These are phyloP conservation scores for Hydrotaea diabolus DNA, from an alignment of 2,888 invertebrate species.

Conservation along the genomic window DNA sequence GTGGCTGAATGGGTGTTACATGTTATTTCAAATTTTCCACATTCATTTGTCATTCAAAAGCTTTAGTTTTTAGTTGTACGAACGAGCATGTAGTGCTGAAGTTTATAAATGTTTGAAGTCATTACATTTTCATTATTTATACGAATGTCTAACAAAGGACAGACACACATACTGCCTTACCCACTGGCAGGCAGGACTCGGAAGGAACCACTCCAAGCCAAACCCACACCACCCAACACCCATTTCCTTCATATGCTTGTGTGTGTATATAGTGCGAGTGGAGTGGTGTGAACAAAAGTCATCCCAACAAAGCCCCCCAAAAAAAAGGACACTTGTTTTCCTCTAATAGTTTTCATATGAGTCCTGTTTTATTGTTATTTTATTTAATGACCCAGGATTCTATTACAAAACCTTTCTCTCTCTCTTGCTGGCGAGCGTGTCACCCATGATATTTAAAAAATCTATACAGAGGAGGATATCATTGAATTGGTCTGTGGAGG, in stretches of 20 bases:
- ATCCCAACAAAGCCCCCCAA: background rate
- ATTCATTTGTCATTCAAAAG: slow-evolving; percentile 78
- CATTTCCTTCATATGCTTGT: slow-evolving; percentile 46
- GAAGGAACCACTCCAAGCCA: background rate
- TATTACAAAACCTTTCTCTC: slow-evolving; percentile 61
- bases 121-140: slow-evolving; percentile 80
- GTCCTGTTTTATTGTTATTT: slow-evolving; percentile 59
- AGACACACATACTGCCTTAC: no score
- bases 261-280: slow-evolving; percentile 26
- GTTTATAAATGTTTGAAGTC: slow-evolving; percentile 76
- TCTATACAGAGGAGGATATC: slow-evolving; percentile 3
- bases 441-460: slow-evolving; percentile 34
- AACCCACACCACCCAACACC: slow-evolving; percentile 30
- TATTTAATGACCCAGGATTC: slow-evolving; percentile 56
- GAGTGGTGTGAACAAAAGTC: slow-evolving; percentile 27
- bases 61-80: slow-evolving; percentile 69
- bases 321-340: slow-evolving; percentile 61
- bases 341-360: slow-evolving; percentile 56
- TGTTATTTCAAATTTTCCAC: slow-evolving; percentile 19
- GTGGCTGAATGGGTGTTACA: slow-evolving; percentile 67
- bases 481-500: background rate
- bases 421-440: background rate
- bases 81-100: slow-evolving; percentile 73
- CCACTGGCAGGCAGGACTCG: background rate
- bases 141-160: slow-evolving; percentile 71